Evolutionary conservation across 2,888 invertebrate species (phyloP).

Genomic region (Acrobasis repandana): DNA sequence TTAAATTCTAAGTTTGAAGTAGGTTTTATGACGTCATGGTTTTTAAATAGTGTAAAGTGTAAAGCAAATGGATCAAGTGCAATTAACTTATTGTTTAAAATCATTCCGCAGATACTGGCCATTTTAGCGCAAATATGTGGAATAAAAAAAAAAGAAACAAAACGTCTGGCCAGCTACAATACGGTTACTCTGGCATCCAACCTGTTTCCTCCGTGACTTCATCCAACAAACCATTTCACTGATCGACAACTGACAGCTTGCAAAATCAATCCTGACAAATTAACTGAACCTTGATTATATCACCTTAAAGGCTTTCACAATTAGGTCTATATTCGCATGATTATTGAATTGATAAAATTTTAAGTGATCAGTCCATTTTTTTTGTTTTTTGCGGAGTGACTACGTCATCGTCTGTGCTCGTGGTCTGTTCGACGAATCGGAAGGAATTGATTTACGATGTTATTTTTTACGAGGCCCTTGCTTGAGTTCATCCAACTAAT

Average conservation of each 20-base stretch:
- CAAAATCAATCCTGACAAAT: slow-evolving; percentile 12
- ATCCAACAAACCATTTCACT: slow-evolving; percentile 7
- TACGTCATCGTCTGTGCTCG: slow-evolving; percentile 76
- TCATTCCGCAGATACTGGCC: background rate
- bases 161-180: background rate
- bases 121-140: background rate
- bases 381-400: slow-evolving; percentile 50
- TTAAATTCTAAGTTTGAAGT: no score
- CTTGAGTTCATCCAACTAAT: background rate
- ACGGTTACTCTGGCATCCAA: slow-evolving; percentile 3
- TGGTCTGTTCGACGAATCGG: slow-evolving; percentile 37
- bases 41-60: no score
- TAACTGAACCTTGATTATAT: background rate
- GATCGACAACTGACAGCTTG: slow-evolving; percentile 14
- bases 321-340: slow-evolving; percentile 14
- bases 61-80: no score
- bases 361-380: slow-evolving; percentile 55
- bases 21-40: no score
- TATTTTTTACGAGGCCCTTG: slow-evolving; percentile 2
- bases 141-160: background rate
- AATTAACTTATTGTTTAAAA: no score
- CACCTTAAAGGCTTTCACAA: background rate
- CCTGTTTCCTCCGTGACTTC: slow-evolving; percentile 17
- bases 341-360: slow-evolving; percentile 27
- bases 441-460: slow-evolving; percentile 27